Evolutionary conservation across 2,113 vertebrate genomes (phyloP), one percentile per base, ranked within the genome.

Genomic region (Bostrychus sinensis): DNA sequence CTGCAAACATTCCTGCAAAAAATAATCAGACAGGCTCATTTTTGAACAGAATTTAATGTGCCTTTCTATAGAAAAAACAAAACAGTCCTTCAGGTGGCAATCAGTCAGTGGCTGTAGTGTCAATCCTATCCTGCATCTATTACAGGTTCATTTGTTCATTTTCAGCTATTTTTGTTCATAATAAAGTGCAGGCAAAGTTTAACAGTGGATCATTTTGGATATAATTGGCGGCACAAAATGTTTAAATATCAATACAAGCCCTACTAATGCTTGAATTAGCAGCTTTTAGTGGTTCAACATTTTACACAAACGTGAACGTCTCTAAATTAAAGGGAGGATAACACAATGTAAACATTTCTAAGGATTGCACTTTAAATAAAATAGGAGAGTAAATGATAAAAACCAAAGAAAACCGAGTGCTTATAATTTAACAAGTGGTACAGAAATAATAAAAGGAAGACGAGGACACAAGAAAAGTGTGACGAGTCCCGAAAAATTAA

Each of bases 41-140:
- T 48, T 48, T 48, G 45, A 25, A 48, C 22, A 11, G 5, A 25
- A 13, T 48, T 48, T 48, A 48, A 48, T 48, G 20, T 48, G 45
- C 45, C 11, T 2, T 25, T 48, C 10, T 11, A 5, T 6, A 23
- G 2, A 20, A 25, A 14, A 48, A 23, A 20, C 4, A 25, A 3
- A 23, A 5, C 11, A 4, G 20, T 48, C 45, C 20, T 48, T 14
- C 45, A 48, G 8, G 4, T 34, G 3, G 32, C 3, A 2, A 25
- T 5, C 23, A 20, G 23, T 48, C 22, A 25, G 45, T 13, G 4
- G 11, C 26, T 6, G 5, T 3, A 26, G 28, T 23, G 22, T 45
- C 20, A n/a, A n/a, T 7, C 16, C 38, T 16, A 32, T 2, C 30
- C 30, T 32, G 30, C 30, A 2, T 32, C 5, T 32, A 32, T 7